These are phyloP conservation scores for Amiota minor DNA, from an alignment of 2,888 invertebrate genomes.

Conservation along the genomic window DNA sequence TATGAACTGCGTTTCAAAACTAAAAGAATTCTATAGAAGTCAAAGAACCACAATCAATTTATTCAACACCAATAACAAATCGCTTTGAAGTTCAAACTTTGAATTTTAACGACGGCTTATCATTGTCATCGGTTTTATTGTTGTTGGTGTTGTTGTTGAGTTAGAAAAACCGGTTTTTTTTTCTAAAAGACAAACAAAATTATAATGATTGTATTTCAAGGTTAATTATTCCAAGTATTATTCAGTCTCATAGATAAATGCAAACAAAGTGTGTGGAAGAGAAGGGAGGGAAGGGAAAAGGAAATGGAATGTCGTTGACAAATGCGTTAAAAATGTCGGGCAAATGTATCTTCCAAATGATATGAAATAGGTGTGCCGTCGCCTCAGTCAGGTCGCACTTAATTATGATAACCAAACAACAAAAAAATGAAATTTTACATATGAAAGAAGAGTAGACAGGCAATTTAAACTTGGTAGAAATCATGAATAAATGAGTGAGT, in stretches of 20 bases:
- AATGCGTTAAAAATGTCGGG: slow-evolving; percentile 46
- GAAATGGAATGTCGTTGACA: slow-evolving; percentile 39
- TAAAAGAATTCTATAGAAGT: no score
- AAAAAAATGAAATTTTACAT: no score
- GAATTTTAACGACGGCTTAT: slow-evolving; percentile 44
- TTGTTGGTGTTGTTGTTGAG: no score
- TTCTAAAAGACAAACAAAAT: no score
- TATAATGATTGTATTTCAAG: no score
- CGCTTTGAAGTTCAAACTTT: slow-evolving; percentile 46
- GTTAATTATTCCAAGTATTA: no score
- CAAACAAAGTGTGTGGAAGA: slow-evolving; percentile 35
- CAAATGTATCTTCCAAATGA: neutral
- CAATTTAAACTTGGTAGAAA: neutral
- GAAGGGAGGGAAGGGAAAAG: slow-evolving; percentile 15
- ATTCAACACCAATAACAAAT: slow-evolving; percentile 36
- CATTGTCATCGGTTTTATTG: slow-evolving; percentile 49
- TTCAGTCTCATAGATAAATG: no score
- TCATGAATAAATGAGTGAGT: slow-evolving; percentile 15
- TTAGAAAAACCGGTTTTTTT: no score
- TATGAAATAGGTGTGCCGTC: neutral
- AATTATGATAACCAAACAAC: no score
- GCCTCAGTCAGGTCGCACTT: no score
- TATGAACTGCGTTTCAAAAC: no score
- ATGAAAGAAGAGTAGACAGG: no score
- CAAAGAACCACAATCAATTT: neutral